These are phyloP conservation scores for Hippolais icterina DNA, from an alignment of 2,113 vertebrate species.

Conservation along the genomic window DNA sequence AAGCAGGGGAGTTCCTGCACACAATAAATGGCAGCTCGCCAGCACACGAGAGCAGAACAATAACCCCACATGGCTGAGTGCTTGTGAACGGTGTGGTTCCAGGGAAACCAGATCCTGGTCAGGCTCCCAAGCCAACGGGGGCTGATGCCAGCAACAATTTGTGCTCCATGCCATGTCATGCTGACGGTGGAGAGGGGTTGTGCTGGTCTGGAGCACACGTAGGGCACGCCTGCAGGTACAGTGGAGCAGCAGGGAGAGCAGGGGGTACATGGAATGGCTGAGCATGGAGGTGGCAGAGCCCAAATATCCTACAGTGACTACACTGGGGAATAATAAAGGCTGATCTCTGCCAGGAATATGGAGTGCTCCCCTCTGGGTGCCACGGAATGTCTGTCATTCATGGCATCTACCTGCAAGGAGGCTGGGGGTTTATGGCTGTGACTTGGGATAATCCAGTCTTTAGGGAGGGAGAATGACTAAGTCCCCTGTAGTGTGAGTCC, in stretches of 20 bases:
- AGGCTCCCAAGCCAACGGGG: background rate
- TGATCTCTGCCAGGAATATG: rapidly evolving
- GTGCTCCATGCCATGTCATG: rapidly evolving
- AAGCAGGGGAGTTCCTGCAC: background rate
- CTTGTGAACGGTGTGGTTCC: background rate
- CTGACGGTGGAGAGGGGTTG: rapidly evolving
- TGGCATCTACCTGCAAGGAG: background rate
- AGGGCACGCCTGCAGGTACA: background rate
- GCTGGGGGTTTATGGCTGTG: background rate
- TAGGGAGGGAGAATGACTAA: background rate
- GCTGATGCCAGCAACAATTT: background rate
- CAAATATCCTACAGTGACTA: background rate
- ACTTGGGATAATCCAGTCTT: background rate
- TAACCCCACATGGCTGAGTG: background rate
- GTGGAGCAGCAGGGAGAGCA: rapidly evolving
- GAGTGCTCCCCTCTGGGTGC: background rate
- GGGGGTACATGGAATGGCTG: rapidly evolving
- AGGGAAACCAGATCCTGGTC: background rate
- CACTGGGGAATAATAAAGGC: rapidly evolving
- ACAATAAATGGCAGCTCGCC: constrained; percentile 40
- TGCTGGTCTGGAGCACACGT: rapidly evolving
- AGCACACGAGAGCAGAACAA: background rate
- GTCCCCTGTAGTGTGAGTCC: background rate
- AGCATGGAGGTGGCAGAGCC: background rate
- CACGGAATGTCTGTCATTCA: rapidly evolving